Evolutionary conservation across 2,113 vertebrate genomes (phyloP), one percentile per base, ranked within the genome.

Genomic region (Silurus meridionalis): DNA sequence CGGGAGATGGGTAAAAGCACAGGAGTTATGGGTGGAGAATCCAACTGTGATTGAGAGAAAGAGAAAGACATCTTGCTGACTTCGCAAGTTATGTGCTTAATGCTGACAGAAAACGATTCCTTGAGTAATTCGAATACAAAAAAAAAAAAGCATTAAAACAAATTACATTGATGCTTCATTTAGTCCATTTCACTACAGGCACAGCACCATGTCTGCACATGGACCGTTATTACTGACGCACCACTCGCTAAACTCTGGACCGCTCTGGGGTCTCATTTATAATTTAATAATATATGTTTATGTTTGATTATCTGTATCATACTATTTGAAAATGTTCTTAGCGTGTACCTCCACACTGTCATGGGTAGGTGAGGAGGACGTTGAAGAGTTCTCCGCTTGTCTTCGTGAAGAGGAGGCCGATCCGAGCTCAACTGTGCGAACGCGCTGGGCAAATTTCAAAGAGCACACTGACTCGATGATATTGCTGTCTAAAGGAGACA

Each of bases 401-500:
- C 92, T 95, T 89, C 96, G 95, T 58, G 95, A 92, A 2, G 91
- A 90, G 0, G 94, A 92, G 8, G 94, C 90, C 7, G 92, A 90
- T 61, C 95, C 96, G 88, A 99, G 93, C 93, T 99, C 98, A 61
- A 99, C 95, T 0, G 96, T 96, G 67, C 97, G 97, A 64, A 99
- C 98, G 0, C 98, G 93, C 94, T 99, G 97, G 0, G 97, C 98
- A 3, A 99, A 99, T 94, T 98, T 98, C 61, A 99, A 95, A 37
- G 98, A 99, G 88, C 97, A 99, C 25, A 98, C 92, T 0, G 97
- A 98, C 94, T 99, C 98, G 0, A 96, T 97, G 86, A 94, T 94
- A 91, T 99, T 97, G 23, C 93, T 94, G 80, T 96, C 94, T 0
- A 96, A 91, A 0, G 98, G 97, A 79, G 97, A 98, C 8, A 98